Percentiles rank a stretch among this genome's conserved stretches.
Evolutionary conservation across 2,888 invertebrate species (phyloP).

Genomic region (Darwinula stevensoni): DNA sequence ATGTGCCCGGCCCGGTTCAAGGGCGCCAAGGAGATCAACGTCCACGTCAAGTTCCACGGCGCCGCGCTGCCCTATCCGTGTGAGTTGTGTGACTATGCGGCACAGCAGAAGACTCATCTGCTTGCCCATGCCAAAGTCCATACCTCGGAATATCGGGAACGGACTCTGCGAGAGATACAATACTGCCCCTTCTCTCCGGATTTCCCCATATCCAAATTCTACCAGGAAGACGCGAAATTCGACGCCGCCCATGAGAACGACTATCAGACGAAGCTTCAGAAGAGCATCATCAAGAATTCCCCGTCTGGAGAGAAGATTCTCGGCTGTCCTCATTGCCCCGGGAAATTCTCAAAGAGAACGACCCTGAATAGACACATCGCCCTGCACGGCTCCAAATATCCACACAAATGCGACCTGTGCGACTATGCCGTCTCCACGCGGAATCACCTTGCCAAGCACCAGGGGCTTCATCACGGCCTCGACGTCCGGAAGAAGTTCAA

Average conservation of each 20-base stretch:
- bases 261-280: background rate
- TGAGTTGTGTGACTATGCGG: conserved; percentile 42
- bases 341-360: conserved; percentile 37
- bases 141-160: conserved; percentile 35
- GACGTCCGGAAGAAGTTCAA: conserved; percentile 7
- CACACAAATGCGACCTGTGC: conserved; percentile 37
- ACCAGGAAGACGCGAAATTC: background rate
- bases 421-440: conserved; percentile 34
- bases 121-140: conserved; percentile 38
- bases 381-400: conserved; percentile 29
- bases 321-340: no score
- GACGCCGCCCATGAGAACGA: no score
- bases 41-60: conserved; percentile 38
- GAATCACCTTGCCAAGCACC: conserved; percentile 33
- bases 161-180: conserved; percentile 15
- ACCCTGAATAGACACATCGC: conserved; percentile 36
- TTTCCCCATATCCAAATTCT: no score
- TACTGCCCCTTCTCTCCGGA: no score
- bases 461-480: conserved; percentile 19
- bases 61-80: conserved; percentile 32
- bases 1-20: conserved; percentile 59
- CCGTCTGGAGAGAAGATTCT: no score
- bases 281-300: no score
- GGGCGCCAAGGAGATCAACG: conserved; percentile 35
- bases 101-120: conserved; percentile 32